Evolutionary conservation across 2,888 invertebrate species (phyloP), one percentile per base, ranked within the genome.

Genomic region (Siphonodentalium dalli): DNA sequence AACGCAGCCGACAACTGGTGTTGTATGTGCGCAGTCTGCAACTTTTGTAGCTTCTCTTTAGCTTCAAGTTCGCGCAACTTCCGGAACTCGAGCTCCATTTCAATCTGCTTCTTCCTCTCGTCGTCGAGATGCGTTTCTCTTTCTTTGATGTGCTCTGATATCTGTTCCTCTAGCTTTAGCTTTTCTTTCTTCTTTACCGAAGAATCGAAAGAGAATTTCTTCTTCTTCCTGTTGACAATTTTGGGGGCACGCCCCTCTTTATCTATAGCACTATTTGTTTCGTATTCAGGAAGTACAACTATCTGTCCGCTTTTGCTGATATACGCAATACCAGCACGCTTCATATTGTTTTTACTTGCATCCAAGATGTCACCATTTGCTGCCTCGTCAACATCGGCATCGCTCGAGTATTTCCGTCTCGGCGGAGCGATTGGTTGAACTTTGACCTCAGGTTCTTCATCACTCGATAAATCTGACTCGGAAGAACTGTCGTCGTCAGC

Each of bases 261-360:
- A 8, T 52, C 39, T n/a, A 57, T 46, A 20, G 41, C 31, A 21
- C 27, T 39, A 5, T 48, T 55, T 34, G 48, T 52, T n/a, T 66
- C 56, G 29, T 60, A 58, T 18, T 70, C 68, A 3, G 69, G 70
- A 24, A 70, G 23, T 7, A 71, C 45, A 11, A 71, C 64, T 21
- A 71, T 61, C 45, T 74, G 63, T 20, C 70, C 70, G 11, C 68
- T 63, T 20, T 54, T 47, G 38, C 62, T 66, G 7, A 69, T 59
- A 39, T 74, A 71, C 18, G 69, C 70, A 18, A 70, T 68, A 15
- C 72, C 72, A n/a, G 72, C 68, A 11, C 68, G 56, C 49, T 63
- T 69, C 54, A 67, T 57, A 11, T 50, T 44, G 39, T 58, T 44
- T 20, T 57, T 44, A 20, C 58, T 46, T 24, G 54, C 50, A 9